Evolutionary conservation across 2,113 vertebrate genomes (phyloP).

Genomic region (Leuciscus idus): DNA sequence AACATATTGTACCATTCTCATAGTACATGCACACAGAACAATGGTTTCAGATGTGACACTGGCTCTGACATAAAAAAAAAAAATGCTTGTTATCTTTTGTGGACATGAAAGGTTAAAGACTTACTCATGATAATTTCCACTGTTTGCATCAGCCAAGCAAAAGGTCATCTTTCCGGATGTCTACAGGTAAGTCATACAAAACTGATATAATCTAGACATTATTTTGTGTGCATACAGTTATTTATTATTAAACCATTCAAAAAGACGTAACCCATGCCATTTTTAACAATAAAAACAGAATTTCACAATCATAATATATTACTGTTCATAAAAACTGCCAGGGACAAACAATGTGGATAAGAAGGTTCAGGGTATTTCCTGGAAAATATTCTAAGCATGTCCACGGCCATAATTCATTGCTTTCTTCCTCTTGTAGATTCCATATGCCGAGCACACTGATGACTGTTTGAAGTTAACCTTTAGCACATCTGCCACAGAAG

Average conservation of each 20-base stretch:
- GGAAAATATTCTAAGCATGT: constrained; percentile 13
- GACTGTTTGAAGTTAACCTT: constrained; percentile 72
- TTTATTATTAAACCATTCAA: neutral
- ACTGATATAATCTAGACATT: neutral
- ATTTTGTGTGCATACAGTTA: neutral
- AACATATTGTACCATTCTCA: neutral
- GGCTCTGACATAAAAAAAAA: constrained; percentile 9
- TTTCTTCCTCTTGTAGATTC: constrained; percentile 6
- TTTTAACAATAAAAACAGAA: neutral
- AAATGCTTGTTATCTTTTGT: constrained; percentile 38
- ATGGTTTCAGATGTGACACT: constrained; percentile 17
- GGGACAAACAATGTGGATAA: neutral
- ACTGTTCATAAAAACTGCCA: neutral
- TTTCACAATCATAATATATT: neutral
- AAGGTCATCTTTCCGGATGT: constrained; percentile 35
- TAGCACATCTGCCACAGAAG: constrained; percentile 69
- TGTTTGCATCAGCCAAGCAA: constrained; percentile 56
- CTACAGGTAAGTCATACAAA: constrained; percentile 36
- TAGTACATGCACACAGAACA: constrained; percentile 35
- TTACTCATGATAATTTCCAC: constrained; percentile 46
- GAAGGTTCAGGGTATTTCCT: neutral
- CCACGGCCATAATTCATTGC: neutral
- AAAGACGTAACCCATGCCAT: neutral
- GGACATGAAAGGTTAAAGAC: constrained; percentile 46
- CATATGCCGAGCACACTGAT: constrained; percentile 49